These are phyloP conservation scores for Coleophora flavipennella DNA, from an alignment of 2,888 invertebrate genomes.

Conservation along the genomic window DNA sequence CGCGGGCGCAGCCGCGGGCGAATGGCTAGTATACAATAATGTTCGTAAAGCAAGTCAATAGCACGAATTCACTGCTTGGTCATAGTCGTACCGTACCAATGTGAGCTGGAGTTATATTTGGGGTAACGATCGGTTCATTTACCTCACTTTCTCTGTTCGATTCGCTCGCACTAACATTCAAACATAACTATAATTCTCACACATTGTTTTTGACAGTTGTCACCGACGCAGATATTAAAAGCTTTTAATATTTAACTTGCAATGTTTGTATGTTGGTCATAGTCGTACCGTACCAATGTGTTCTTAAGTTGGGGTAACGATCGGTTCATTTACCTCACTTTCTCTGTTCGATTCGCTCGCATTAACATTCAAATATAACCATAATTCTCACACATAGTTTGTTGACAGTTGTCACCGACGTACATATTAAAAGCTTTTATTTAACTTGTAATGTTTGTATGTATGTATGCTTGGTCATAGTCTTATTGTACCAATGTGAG, in stretches of 20 bases:
- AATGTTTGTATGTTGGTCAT: conserved; percentile 19
- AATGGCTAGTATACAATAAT: too few species aligned
- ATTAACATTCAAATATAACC: conserved; percentile 7
- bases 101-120: conserved; percentile 29
- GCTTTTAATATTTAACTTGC: too few species aligned
- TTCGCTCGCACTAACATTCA: conserved; percentile 15
- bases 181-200: conserved; percentile 8
- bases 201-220: conserved; percentile 6
- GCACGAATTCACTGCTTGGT: conserved; percentile 26
- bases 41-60: conserved; percentile 18
- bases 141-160: conserved; percentile 40
- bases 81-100: conserved; percentile 13
- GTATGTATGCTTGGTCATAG: conserved; percentile 26
- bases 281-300: too few species aligned
- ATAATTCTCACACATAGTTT: conserved; percentile 11
- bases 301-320: conserved; percentile 33
- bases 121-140: conserved; percentile 38
- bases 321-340: conserved; percentile 45
- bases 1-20: too few species aligned
- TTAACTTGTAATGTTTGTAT: too few species aligned
- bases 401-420: too few species aligned
- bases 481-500: too few species aligned
- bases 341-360: conserved; percentile 27
- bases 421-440: too few species aligned
- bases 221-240: too few species aligned